These are phyloP conservation scores for Lophius americanus DNA, from an alignment of 2,797 vertebrate genomes.

Conservation along the genomic window DNA sequence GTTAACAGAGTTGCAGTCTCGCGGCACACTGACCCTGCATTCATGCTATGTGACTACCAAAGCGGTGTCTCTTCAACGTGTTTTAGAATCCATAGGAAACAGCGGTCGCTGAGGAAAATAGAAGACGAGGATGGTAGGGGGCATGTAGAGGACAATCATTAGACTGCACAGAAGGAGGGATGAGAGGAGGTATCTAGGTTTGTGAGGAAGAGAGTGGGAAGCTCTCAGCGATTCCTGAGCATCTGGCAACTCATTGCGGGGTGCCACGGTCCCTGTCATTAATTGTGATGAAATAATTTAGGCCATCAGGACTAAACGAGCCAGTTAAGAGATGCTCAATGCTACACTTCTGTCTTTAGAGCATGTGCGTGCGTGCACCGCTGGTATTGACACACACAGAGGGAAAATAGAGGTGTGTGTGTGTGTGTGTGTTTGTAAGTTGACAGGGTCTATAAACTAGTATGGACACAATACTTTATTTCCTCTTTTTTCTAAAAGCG, in stretches of 20 bases:
- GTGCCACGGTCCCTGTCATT: conserved; percentile 94
- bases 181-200: conserved; percentile 67
- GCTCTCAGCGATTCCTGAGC: conserved; percentile 88
- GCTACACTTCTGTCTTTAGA: conserved; percentile 84
- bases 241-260: conserved; percentile 93
- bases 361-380: conserved; percentile 28
- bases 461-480: conserved; percentile 4
- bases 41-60: conserved; percentile 23
- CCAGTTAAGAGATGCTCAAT: conserved; percentile 94
- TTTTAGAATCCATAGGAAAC: conserved; percentile 61
- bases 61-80: conserved; percentile 37
- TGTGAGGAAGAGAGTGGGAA: conserved; percentile 78
- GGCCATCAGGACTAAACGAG: conserved; percentile 99
- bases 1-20: conserved; percentile 37
- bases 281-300: conserved; percentile 99
- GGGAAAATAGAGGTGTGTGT: conserved; percentile 66
- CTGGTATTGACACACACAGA: conserved; percentile 37
- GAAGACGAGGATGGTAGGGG: conserved; percentile 79
- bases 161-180: conserved; percentile 89
- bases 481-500: neutral
- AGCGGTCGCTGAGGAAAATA: conserved; percentile 38
- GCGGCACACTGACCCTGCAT: conserved; percentile 33
- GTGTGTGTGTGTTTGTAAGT: conserved; percentile 27
- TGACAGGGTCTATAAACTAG: conserved; percentile 41
- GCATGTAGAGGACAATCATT: conserved; percentile 94